These are phyloP conservation scores for Parazoanthus swiftii DNA, from an alignment of 92 coral and sea anemone species.

Conservation along the genomic window DNA sequence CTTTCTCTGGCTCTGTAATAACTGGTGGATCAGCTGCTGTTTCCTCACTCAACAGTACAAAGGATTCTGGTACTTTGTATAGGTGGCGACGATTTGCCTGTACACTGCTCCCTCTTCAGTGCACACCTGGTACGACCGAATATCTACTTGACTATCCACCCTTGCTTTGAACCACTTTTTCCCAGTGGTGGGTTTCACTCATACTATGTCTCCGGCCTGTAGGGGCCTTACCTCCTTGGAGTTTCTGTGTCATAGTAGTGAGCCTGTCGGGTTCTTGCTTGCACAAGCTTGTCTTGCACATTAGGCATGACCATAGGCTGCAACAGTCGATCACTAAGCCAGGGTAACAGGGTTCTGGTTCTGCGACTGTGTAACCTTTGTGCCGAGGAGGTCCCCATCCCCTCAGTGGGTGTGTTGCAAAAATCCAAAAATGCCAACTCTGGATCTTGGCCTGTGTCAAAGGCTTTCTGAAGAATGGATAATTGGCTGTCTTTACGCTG, in stretches of 20 bases:
- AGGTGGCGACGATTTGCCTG: not conserved
- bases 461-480: no score
- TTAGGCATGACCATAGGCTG: no score
- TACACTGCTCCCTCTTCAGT: slow-evolving; percentile 28
- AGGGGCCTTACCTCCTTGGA: not conserved
- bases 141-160: not conserved
- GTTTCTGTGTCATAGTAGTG: slow-evolving; percentile 12
- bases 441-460: no score
- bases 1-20: slow-evolving; percentile 4
- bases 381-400: no score
- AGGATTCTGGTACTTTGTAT: no score
- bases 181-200: not conserved
- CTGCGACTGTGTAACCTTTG: no score
- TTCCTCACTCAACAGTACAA: not conserved
- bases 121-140: slow-evolving; percentile 23
- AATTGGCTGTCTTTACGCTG: not conserved
- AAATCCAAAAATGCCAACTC: no score
- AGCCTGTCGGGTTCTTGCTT: no score
- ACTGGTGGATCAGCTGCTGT: slow-evolving; percentile 18
- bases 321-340: no score
- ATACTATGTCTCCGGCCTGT: slow-evolving; percentile 24
- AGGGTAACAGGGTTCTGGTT: no score
- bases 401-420: no score
- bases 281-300: no score
- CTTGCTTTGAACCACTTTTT: slow-evolving; percentile 32